Conservation (phyloP, 1,140 invertebrate genomes). For the Pristionchus pacificus region DNA sequence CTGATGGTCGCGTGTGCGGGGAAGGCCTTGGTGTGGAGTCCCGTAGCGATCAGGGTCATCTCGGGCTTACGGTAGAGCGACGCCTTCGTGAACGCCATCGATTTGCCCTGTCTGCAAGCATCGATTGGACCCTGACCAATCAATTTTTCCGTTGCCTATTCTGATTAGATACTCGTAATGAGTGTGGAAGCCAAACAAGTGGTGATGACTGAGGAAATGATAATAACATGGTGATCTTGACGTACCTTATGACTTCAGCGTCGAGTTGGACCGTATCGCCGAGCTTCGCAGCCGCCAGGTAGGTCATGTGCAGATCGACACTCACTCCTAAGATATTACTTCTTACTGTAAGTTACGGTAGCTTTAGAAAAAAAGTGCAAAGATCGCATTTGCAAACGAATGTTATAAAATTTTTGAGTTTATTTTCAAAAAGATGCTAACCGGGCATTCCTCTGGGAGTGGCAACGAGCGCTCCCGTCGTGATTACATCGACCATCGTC, state of each 20-base stretch:
- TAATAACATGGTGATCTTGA: no score
- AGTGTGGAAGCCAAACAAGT: constrained; percentile 68
- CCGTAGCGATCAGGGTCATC: constrained; percentile 27
- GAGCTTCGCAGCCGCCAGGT: constrained; percentile 69
- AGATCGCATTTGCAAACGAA: background rate
- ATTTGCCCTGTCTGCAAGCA: constrained; percentile 71
- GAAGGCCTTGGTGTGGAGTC: constrained; percentile 34
- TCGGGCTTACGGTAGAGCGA: constrained; percentile 33
- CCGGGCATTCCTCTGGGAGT: constrained; percentile 61
- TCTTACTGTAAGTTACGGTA: background rate
- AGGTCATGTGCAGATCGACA: constrained; percentile 69
- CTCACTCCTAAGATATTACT: constrained; percentile 70
- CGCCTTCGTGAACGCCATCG: constrained; percentile 67
- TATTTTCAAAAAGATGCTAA: background rate
- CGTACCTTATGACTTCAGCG: constrained; percentile 64
- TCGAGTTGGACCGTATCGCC: constrained; percentile 77
- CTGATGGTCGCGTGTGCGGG: no score
- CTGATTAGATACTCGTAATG: constrained; percentile 73
- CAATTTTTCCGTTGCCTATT: constrained; percentile 72
- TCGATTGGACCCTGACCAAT: no score
- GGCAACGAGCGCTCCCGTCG: constrained; percentile 69
- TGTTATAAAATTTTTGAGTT: background rate
- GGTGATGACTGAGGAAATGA: no score
- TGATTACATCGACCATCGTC: constrained; percentile 75
- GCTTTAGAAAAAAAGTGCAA: background rate